Evolutionary conservation across 2,113 vertebrate genomes (phyloP).

Genomic region (Engystomops pustulosus): DNA sequence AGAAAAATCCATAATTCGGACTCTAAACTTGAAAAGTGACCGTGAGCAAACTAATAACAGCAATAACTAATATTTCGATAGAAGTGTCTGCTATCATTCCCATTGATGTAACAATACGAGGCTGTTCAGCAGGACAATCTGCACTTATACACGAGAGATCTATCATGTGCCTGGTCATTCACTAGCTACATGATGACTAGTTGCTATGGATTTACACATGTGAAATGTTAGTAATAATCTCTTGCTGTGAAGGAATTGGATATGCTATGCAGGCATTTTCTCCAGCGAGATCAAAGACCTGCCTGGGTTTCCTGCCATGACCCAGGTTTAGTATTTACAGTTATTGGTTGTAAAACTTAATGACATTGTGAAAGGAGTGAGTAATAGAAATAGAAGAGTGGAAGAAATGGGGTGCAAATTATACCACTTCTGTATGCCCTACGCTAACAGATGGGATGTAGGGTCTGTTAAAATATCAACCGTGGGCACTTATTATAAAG

Average conservation of each 20-base stretch:
- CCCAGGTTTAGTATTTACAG: constrained; percentile 22
- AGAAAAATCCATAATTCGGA: not conserved
- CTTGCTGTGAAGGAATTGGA: constrained; percentile 21
- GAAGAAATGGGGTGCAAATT: not conserved
- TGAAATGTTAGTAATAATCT: constrained; percentile 13
- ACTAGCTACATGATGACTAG: not conserved
- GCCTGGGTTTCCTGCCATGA: constrained; percentile 1
- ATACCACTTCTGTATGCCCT: too few relatives aligned
- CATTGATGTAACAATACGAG: not conserved
- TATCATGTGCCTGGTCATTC: not conserved
- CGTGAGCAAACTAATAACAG: not conserved
- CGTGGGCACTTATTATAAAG: too few relatives aligned
- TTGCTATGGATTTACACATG: constrained; percentile 13
- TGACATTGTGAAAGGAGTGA: not conserved
- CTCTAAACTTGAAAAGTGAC: not conserved
- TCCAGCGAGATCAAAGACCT: constrained; percentile 26
- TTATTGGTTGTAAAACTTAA: constrained; percentile 23
- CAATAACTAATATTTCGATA: too few relatives aligned
- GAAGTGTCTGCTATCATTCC: not conserved
- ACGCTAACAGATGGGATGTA: too few relatives aligned
- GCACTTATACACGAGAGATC: not conserved
- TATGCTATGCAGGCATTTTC: constrained; percentile 12
- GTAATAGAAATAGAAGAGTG: not conserved
- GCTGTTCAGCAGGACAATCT: not conserved
- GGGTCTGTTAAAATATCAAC: too few relatives aligned